Percentiles rank a stretch among this genome's conserved stretches.
Conservation (phyloP, 2,113 vertebrate species). For the Pyrgilauda ruficollis region DNA sequence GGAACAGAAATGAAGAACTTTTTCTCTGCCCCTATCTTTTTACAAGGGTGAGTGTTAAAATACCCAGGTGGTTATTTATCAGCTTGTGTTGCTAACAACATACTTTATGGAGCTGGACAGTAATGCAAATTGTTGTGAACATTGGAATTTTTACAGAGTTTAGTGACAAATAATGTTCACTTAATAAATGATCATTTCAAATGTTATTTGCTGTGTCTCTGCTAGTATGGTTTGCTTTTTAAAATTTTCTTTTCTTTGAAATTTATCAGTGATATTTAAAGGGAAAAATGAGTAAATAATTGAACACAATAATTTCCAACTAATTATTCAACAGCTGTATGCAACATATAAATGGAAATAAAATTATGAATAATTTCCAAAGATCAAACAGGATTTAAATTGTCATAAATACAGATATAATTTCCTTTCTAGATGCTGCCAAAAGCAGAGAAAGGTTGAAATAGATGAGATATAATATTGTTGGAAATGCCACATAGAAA, state of each 20-base stretch:
- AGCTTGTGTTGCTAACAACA: not conserved
- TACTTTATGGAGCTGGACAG: not conserved
- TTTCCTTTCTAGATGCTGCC: not conserved
- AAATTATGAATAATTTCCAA: not conserved
- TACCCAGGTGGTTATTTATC: not conserved
- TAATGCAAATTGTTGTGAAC: not conserved
- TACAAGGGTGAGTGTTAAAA: not conserved
- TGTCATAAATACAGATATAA: not conserved
- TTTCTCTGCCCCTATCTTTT: fast-evolving
- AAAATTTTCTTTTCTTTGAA: not conserved
- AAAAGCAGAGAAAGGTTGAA: not conserved
- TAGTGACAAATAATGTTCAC: not conserved
- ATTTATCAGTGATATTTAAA: not conserved
- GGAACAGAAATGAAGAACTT: not conserved
- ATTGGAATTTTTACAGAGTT: not conserved
- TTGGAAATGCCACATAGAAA: not conserved
- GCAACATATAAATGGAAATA: not conserved
- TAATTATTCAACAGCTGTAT: not conserved
- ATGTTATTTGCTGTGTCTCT: not conserved
- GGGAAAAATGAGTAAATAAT: not conserved
- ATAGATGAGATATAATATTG: not conserved
- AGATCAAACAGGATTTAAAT: not conserved
- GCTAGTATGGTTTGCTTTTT: not conserved
- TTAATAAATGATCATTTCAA: not conserved
- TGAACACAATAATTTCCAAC: not conserved